These are phyloP conservation scores for Pogonophryne albipinna DNA, from an alignment of 2,797 vertebrate species.

Conservation along the genomic window DNA sequence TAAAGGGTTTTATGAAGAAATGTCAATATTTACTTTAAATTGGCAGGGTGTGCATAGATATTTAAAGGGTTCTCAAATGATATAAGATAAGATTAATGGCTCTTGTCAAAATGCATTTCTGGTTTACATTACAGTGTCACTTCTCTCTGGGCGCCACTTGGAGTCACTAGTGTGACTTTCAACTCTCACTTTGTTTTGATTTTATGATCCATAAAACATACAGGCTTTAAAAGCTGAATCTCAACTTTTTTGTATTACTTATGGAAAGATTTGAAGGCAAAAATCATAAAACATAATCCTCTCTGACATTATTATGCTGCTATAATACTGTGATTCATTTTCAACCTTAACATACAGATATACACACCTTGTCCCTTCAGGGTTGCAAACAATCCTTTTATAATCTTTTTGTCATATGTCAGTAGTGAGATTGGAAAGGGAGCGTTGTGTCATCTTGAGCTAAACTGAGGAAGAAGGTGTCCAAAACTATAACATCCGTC, in stretches of 20 bases:
- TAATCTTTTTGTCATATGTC: not conserved
- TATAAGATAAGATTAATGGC: not conserved
- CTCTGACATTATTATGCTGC: not conserved
- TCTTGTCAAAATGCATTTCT: not conserved
- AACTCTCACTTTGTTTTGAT: not conserved
- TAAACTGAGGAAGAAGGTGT: slow-evolving; percentile 5
- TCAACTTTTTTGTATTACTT: not conserved
- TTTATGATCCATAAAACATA: not conserved
- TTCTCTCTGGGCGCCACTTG: slow-evolving; percentile 51
- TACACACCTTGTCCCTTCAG: not conserved
- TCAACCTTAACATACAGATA: not conserved
- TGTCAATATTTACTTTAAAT: not conserved
- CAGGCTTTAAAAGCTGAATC: not conserved
- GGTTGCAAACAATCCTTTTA: not conserved
- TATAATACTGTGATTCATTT: not conserved
- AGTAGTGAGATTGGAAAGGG: not conserved
- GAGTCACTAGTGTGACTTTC: slow-evolving; percentile 45
- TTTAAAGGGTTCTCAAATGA: no score
- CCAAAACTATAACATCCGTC: slow-evolving; percentile 12
- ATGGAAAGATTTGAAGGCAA: not conserved
- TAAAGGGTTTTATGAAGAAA: no score
- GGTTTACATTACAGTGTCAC: not conserved
- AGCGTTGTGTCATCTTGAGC: slow-evolving; percentile 9
- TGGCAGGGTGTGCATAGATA: not conserved
- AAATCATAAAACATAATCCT: not conserved